Percentiles rank a stretch among this genome's conserved stretches.
Evolutionary conservation across 1,140 invertebrate species (phyloP).

Genomic region (Zaprionus inermis): DNA sequence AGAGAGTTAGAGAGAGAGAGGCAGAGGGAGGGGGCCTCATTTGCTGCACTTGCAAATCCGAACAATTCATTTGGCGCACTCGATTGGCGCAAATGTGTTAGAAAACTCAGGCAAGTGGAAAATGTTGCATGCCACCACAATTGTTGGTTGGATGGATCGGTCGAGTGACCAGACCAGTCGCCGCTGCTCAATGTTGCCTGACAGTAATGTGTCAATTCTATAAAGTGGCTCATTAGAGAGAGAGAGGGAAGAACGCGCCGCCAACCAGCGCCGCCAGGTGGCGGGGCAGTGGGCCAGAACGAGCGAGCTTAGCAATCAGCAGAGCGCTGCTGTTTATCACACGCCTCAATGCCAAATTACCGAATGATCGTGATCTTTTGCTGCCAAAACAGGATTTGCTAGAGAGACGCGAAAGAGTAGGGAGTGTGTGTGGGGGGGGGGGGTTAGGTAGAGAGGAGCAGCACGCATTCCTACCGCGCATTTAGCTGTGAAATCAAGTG

Average conservation of each 20-base stretch:
- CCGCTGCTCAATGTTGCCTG: slow-evolving; percentile 67
- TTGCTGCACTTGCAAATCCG: slow-evolving; percentile 5
- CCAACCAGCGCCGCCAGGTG: too few relatives aligned
- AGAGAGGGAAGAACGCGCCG: slow-evolving; percentile 18
- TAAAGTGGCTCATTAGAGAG: slow-evolving; percentile 75
- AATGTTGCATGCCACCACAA: slow-evolving; percentile 39
- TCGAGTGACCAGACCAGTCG: background rate
- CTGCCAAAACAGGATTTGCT: slow-evolving; percentile 6
- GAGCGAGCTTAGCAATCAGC: slow-evolving; percentile 47
- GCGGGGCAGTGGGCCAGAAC: slow-evolving; percentile 10
- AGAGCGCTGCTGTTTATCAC: slow-evolving; percentile 73
- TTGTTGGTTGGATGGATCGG: too few relatives aligned
- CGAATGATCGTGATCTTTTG: slow-evolving; percentile 47
- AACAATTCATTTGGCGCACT: slow-evolving; percentile 4
- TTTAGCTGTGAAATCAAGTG: slow-evolving; percentile 72
- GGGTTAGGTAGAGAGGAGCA: slow-evolving; percentile 23
- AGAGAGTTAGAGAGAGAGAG: too few relatives aligned
- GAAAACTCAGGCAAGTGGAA: slow-evolving; percentile 69
- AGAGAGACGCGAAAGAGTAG: background rate
- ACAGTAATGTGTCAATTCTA: slow-evolving; percentile 81
- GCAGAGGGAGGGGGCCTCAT: background rate
- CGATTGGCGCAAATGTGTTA: slow-evolving; percentile 64
- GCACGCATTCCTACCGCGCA: slow-evolving; percentile 63
- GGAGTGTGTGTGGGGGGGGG: background rate
- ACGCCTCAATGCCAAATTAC: slow-evolving; percentile 74